Conservation (phyloP, 2,888 invertebrate genomes). For the Meghimatium bilineatum region DNA sequence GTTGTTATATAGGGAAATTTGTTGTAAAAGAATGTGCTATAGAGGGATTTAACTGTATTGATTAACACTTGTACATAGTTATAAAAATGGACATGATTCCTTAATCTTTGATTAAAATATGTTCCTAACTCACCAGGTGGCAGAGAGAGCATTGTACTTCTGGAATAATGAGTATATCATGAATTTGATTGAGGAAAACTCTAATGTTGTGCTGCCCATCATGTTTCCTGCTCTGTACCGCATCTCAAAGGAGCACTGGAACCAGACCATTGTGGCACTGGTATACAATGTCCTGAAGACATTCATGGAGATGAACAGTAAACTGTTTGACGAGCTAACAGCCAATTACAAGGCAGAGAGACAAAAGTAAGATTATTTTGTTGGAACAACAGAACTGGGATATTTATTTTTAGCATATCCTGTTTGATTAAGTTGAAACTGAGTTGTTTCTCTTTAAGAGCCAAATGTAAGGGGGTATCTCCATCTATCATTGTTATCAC, state of each 20-base stretch:
- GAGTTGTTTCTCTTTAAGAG: no score
- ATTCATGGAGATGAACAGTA: constrained; percentile 92
- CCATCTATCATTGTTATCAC: no score
- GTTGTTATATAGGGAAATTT: no score
- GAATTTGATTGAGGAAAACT: constrained; percentile 88
- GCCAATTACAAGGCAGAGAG: constrained; percentile 87
- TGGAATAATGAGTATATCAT: constrained; percentile 93
- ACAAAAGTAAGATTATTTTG: constrained; percentile 73
- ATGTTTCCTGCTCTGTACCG: constrained; percentile 88
- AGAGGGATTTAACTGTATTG: no score
- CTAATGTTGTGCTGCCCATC: constrained; percentile 85
- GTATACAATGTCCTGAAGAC: constrained; percentile 91
- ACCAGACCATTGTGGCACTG: constrained; percentile 90
- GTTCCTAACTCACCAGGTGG: constrained; percentile 80
- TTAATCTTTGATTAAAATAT: neutral
- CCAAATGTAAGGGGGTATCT: no score
- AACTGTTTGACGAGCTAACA: constrained; percentile 90
- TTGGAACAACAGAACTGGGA: neutral
- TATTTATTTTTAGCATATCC: neutral
- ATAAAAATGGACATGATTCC: neutral
- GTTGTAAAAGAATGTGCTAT: no score
- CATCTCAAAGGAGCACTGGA: constrained; percentile 90
- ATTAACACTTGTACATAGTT: neutral
- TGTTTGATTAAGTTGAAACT: neutral
- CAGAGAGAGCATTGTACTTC: constrained; percentile 88